phyloP scores from a whole-genome alignment of 2,888 invertebrate genomes.

The Callyntrura guangdongensis region DNA sequence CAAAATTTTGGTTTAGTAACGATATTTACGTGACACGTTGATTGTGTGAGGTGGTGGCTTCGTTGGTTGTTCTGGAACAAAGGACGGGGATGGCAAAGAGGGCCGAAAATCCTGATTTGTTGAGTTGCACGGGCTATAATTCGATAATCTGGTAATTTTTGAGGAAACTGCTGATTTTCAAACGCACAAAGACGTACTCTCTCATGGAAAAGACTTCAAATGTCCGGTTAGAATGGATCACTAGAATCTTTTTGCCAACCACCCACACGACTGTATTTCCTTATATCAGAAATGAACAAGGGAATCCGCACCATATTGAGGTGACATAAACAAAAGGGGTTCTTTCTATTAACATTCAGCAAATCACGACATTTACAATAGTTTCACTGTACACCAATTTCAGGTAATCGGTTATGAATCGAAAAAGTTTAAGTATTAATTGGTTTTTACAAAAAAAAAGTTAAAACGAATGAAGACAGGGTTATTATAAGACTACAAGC shows the following conservation, averaged over 20 bases:
- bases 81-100: not conserved
- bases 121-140: not conserved
- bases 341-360: not conserved
- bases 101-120: not conserved
- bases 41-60: not conserved
- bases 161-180: not conserved
- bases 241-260: constrained; percentile 68
- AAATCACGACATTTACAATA: constrained; percentile 52
- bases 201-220: constrained; percentile 50
- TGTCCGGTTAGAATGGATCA: constrained; percentile 69
- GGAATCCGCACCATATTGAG: constrained; percentile 63
- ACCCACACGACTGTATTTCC: constrained; percentile 70
- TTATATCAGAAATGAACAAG: constrained; percentile 4
- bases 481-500: constrained; percentile 66
- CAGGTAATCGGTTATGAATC: constrained; percentile 18
- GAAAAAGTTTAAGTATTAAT: constrained; percentile 29
- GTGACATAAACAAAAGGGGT: constrained; percentile 21
- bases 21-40: not conserved
- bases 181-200: constrained; percentile 17
- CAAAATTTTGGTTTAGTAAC: too few species aligned
- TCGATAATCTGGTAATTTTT: not conserved
- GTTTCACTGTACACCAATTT: constrained; percentile 42
- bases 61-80: not conserved
- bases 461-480: constrained; percentile 32
- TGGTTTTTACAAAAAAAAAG: constrained; percentile 36